Evolutionary conservation across 2,113 vertebrate genomes (phyloP).

Genomic region (Proterorhinus semilunaris): DNA sequence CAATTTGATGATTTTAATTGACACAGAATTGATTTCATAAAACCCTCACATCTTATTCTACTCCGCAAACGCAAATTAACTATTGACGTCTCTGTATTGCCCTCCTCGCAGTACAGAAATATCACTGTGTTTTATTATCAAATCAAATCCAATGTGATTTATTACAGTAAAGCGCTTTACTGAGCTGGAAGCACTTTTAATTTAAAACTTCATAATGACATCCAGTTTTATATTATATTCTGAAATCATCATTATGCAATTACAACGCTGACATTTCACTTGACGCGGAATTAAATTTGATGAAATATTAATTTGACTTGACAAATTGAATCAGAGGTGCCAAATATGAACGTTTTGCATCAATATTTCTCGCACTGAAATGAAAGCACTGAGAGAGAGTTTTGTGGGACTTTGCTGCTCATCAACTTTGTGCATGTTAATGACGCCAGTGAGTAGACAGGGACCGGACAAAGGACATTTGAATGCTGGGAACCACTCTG

Average conservation of each 20-base stretch:
- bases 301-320: neutral
- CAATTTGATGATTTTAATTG: too few species aligned
- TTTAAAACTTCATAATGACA: neutral
- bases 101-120: too few species aligned
- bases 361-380: neutral
- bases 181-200: neutral
- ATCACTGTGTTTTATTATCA: too few species aligned
- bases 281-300: neutral
- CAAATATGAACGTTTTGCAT: neutral
- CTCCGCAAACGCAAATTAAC: too few species aligned
- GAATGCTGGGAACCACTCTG: conserved; percentile 29
- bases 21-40: too few species aligned
- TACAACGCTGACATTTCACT: neutral
- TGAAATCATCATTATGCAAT: neutral
- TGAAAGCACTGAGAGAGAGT: neutral
- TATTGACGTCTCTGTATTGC: too few species aligned
- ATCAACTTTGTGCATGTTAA: conserved; percentile 34
- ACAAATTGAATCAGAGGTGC: neutral
- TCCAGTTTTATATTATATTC: neutral
- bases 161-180: neutral
- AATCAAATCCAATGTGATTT: neutral
- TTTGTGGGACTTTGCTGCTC: neutral
- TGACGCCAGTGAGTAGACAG: conserved; percentile 16
- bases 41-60: too few species aligned
- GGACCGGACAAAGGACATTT: conserved; percentile 28